Evolutionary conservation across 2,113 vertebrate genomes (phyloP), one percentile per base, ranked within the genome.

Genomic region (Neogobius melanostomus): DNA sequence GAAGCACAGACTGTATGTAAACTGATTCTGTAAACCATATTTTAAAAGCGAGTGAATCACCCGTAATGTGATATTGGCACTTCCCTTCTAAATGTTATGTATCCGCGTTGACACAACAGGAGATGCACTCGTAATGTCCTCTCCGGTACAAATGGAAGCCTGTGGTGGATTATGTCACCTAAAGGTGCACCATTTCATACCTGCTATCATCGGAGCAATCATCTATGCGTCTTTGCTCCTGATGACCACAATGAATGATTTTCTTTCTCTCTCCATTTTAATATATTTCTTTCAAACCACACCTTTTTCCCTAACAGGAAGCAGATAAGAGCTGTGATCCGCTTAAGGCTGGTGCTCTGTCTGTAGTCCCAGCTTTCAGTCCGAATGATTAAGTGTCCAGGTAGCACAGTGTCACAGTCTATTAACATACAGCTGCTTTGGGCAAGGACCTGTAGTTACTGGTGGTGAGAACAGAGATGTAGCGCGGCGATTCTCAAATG

Each of bases 401-500:
- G 77, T 74, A 79, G 48, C 56, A 59, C 64, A 36, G 68, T 83
- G 84, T 88, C 82, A 85, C 80, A 65, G 59, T 79, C 77, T 80
- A 90, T 91, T 85, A 90, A 74, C 82, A 62, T 76, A 43, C 82
- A 87, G 87, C 86, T 81, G 80, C 89, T 86, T 75, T 87, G 72
- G 81, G 83, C 82, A 77, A 69, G 75, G 77, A 76, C 77, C 84
- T 84, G 84, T 90, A 76, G 82, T 84, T 60, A 61, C 85, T 81
- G 76, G 76, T 77, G 82, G 36, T 43, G 16, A 72, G 83, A 71
- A 52, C 52, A 28, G 50, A 77, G 57, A 61, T 61, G n/a, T 17
- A 75, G 17, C 44, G 66, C 68, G 69, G 77, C n/a, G 10, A 47
- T 59, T 42, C 56, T 59, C 11, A 59, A 53, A 53, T 53, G 6